A percentile compares a stretch with the other conserved stretches of the same genome.
Conservation (phyloP, 92 coral and sea anemone species). For the Zoanthus solanderi region DNA sequence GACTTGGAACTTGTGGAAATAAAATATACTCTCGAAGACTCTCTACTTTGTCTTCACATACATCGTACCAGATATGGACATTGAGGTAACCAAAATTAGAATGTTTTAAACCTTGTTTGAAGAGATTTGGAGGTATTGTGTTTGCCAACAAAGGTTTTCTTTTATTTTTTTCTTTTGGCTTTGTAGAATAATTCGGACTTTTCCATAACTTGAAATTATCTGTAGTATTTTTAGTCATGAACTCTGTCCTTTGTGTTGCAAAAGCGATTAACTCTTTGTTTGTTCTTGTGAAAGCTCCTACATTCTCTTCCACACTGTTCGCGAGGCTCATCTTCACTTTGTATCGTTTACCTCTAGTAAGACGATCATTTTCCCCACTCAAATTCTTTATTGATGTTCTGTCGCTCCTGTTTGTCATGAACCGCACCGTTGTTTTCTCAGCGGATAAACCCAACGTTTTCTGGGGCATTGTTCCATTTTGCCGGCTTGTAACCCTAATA, state of each 20-base stretch:
- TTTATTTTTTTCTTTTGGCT: neutral
- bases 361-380: neutral
- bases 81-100: conserved; percentile 36
- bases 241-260: neutral
- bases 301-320: neutral
- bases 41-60: conserved; percentile 65
- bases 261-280: neutral
- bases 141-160: neutral
- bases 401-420: neutral
- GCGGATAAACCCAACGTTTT: neutral
- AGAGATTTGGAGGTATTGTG: neutral
- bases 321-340: neutral
- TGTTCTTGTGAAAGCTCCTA: neutral
- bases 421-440: neutral
- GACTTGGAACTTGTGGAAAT: conserved; percentile 74
- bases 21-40: conserved; percentile 78
- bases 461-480: neutral
- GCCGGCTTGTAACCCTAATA: neutral
- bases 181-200: neutral
- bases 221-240: neutral
- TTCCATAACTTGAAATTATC: neutral
- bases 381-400: neutral
- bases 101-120: neutral
- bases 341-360: neutral
- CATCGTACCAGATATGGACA: conserved; percentile 73